Evolutionary conservation across 2,888 invertebrate genomes (phyloP).

Genomic region (Leptinotarsa peninsularis): DNA sequence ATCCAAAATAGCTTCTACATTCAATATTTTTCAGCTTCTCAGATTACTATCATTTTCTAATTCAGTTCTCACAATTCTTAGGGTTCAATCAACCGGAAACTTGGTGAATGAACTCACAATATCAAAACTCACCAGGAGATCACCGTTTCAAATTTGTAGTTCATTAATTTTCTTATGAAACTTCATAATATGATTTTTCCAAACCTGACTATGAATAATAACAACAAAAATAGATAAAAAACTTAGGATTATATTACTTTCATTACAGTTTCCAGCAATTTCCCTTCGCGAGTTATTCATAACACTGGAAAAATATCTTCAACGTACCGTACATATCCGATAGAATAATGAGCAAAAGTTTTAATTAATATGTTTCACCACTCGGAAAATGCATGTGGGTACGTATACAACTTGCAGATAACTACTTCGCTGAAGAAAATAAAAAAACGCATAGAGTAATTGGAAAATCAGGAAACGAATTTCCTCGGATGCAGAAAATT

Average conservation of each 20-base stretch:
- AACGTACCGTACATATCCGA: neutral
- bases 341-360: constrained; percentile 16
- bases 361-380: constrained; percentile 18
- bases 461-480: constrained; percentile 1
- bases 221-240: too few species aligned
- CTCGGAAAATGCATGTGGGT: constrained; percentile 15
- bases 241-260: neutral
- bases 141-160: too few species aligned
- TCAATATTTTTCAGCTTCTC: too few species aligned
- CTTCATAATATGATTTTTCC: too few species aligned
- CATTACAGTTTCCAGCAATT: neutral
- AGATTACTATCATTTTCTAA: too few species aligned
- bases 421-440: neutral
- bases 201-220: too few species aligned
- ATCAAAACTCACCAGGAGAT: too few species aligned
- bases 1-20: too few species aligned
- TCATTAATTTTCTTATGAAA: too few species aligned
- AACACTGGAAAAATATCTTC: constrained; percentile 14
- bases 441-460: neutral
- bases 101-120: too few species aligned
- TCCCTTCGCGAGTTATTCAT: neutral
- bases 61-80: too few species aligned
- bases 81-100: too few species aligned
- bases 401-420: constrained; percentile 7
- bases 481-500: neutral